Evolutionary conservation across 2,888 invertebrate species (phyloP), one percentile per base, ranked within the genome.

Genomic region (Magallana nippona): DNA sequence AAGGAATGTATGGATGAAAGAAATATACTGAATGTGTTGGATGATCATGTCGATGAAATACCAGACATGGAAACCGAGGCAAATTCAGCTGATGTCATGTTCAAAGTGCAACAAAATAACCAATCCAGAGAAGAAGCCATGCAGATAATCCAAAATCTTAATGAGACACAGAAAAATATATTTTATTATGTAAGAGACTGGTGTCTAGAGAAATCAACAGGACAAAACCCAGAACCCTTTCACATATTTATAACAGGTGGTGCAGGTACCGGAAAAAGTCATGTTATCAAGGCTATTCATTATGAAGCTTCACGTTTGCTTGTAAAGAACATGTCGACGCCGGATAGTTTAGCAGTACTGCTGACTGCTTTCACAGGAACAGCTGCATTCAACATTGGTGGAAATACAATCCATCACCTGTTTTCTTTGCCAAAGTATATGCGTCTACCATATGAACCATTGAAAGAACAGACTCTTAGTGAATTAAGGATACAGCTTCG

Each of bases 391-490:
- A 78, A 78, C 79, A 91, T 92, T 10, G 83, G 82, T 63, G 91
- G 92, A 3, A 85, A 85, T 82, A 92, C 91, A 5, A 63, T 91
- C 15, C 91, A 92, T 81, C 86, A 87, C 19, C 87, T 88, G 1
- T 89, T 91, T 62, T 60, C 82, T 15, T 78, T 87, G 11, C 79
- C 56, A 15, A 84, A 81, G 63, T 44, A 10, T 10, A 32, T 63
- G 55, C 60, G 77, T 58, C n/a, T 78, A 71, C 77, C 82, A 22
- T 85, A 83, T 56, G 77, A 83, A 79, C 77, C 79, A 56, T 81
- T 87, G 13, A 22, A 79, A 77, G 87, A 87, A 62, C 83, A 86
- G 71, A 44, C 44, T 56, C 81, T 85, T 8, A 87, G 85, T 44
- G 84, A 85, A 19, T 44, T 87, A 17, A n/a, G 86, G 58, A 32